Evolutionary conservation across 1,140 invertebrate species (phyloP).

Genomic region (Scylla paramamosain): DNA sequence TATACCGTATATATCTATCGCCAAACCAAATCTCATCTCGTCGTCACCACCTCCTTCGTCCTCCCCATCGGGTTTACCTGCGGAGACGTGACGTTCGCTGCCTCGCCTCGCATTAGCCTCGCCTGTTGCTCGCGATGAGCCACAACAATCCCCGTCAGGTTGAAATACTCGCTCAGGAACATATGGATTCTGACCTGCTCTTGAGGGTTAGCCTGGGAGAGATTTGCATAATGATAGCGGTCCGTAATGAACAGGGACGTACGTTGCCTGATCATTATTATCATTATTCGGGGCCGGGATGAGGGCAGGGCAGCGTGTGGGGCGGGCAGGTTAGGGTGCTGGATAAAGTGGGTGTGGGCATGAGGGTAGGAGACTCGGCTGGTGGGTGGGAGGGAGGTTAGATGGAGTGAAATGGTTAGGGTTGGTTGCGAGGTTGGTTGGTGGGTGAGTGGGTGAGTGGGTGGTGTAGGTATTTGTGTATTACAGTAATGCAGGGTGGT

Average conservation of each 20-base stretch:
- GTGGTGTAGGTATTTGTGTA: not conserved
- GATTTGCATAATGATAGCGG: slow-evolving; percentile 53
- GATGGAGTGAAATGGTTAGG: not conserved
- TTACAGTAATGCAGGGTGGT: not conserved
- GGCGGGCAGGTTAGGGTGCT: not conserved
- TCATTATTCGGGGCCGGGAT: slow-evolving; percentile 12
- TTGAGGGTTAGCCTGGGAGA: slow-evolving; percentile 25
- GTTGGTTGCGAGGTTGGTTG: no score
- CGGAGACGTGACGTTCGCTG: not conserved
- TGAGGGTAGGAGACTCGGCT: not conserved
- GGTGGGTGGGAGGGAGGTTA: not conserved
- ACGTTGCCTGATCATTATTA: slow-evolving; percentile 32
- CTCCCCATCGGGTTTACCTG: not conserved
- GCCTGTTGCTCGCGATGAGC: not conserved
- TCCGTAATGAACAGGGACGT: slow-evolving; percentile 45
- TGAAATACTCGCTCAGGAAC: slow-evolving; percentile 18
- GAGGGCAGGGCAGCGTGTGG: not conserved
- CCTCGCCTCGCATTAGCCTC: not conserved
- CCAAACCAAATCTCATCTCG: no score
- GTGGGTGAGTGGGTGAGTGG: no score
- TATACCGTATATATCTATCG: no score
- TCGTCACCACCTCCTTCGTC: not conserved
- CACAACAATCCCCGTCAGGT: not conserved
- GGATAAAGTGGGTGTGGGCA: not conserved
- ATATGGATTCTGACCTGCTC: not conserved